Percentiles rank a stretch among this genome's conserved stretches.
Conservation (phyloP, 1,140 invertebrate genomes). For the Drosophila insularis region DNA sequence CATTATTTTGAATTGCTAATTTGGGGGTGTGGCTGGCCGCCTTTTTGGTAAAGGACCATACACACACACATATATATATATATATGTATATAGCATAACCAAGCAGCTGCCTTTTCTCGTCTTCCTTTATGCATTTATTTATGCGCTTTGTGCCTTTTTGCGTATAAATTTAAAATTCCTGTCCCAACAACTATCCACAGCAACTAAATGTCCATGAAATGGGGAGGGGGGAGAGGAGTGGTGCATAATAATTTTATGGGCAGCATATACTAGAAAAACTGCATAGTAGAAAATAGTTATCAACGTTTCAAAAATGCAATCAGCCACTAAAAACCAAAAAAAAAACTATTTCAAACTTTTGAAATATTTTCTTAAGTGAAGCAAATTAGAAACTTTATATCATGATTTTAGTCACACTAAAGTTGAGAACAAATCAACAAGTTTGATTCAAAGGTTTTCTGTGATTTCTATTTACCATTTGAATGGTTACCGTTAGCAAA, state of each 20-base stretch:
- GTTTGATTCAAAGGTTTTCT: too few relatives aligned
- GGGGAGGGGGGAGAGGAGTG: too few relatives aligned
- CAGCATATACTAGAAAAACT: too few relatives aligned
- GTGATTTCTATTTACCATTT: too few relatives aligned
- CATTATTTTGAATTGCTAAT: constrained; percentile 57
- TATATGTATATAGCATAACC: neutral
- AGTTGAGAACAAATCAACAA: too few relatives aligned
- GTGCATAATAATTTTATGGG: neutral
- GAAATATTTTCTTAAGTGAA: too few relatives aligned
- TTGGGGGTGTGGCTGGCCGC: constrained; percentile 40
- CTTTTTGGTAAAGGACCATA: constrained; percentile 11
- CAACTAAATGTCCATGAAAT: neutral
- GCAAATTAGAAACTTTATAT: too few relatives aligned
- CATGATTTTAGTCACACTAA: too few relatives aligned
- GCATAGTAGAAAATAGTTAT: too few relatives aligned
- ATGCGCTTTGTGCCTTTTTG: constrained; percentile 41
- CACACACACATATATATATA: neutral
- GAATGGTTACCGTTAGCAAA: neutral
- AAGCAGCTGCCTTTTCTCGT: neutral
- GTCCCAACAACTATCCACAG: constrained; percentile 28
- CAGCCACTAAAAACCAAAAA: too few relatives aligned
- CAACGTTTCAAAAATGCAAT: too few relatives aligned
- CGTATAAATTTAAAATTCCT: constrained; percentile 56
- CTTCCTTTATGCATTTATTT: constrained; percentile 46
- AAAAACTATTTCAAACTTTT: too few relatives aligned